phyloP scores from a whole-genome alignment of 1,140 invertebrate species.

The Drosophila bocki region DNA sequence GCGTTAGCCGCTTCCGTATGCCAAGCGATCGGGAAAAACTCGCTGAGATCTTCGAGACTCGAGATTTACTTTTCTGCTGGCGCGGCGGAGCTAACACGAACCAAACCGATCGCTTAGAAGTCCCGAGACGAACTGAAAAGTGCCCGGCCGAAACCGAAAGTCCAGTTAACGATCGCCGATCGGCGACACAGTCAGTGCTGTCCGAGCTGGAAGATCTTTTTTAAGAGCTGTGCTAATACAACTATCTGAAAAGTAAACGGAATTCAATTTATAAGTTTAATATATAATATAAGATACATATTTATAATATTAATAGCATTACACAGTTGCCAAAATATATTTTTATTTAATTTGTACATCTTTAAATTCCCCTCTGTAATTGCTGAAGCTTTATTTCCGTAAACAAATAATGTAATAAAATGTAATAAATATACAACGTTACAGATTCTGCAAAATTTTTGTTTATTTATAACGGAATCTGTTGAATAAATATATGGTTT shows the following conservation, averaged over 20 bases:
- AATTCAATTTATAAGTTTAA: background rate
- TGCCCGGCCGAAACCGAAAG: constrained; percentile 67
- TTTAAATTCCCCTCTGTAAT: background rate
- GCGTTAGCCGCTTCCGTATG: constrained; percentile 67
- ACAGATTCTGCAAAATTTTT: background rate
- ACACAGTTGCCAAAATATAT: background rate
- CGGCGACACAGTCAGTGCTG: constrained; percentile 30
- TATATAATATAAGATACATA: background rate
- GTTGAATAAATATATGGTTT: background rate
- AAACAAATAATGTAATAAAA: background rate
- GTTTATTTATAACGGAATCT: background rate
- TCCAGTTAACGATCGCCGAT: constrained; percentile 59
- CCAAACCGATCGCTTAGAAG: constrained; percentile 73
- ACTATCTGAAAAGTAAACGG: background rate
- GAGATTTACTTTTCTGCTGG: constrained; percentile 32
- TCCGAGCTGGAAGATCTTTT: constrained; percentile 6
- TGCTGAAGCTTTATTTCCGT: constrained; percentile 1
- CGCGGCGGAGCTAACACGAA: constrained; percentile 61
- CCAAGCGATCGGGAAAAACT: constrained; percentile 31
- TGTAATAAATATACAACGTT: background rate
- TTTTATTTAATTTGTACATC: background rate
- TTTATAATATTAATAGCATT: background rate
- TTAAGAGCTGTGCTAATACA: background rate
- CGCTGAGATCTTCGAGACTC: constrained; percentile 25
- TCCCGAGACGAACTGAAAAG: constrained; percentile 76